A percentile compares a stretch with the other conserved stretches of the same genome.
These are phyloP conservation scores for Pipa parva DNA, from an alignment of 2,113 vertebrate species.

Conservation along the genomic window DNA sequence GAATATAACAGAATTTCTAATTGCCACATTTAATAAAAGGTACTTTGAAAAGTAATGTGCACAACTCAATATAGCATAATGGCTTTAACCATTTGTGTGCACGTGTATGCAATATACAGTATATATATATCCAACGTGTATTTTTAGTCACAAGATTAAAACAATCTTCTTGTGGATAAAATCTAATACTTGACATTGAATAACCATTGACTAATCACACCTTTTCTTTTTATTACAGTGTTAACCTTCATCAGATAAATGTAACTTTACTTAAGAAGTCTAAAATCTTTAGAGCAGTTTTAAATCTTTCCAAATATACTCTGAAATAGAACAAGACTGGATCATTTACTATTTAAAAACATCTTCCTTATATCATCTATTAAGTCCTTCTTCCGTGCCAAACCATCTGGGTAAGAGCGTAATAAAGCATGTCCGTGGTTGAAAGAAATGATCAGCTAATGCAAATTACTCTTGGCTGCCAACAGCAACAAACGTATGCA, in stretches of 20 bases:
- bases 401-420: conserved; percentile 27
- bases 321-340: conserved; percentile 16
- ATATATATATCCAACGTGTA: too few species aligned
- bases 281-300: conserved; percentile 19
- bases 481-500: conserved; percentile 29
- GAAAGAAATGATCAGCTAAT: conserved; percentile 38
- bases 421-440: conserved; percentile 32
- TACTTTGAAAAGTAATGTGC: too few species aligned
- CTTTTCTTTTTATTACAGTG: not conserved
- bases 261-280: not conserved
- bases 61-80: too few species aligned
- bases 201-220: not conserved
- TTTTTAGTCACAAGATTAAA: too few species aligned
- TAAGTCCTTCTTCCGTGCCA: conserved; percentile 24
- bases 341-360: conserved; percentile 39
- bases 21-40: too few species aligned
- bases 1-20: too few species aligned
- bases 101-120: too few species aligned
- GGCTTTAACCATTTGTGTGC: too few species aligned
- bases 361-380: conserved; percentile 30
- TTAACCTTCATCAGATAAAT: conserved; percentile 7
- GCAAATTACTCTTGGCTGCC: conserved; percentile 28
- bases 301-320: conserved; percentile 30
- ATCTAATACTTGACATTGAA: too few species aligned
- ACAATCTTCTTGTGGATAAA: too few species aligned